Conservation (phyloP, 2,797 vertebrate genomes). For the Cryptoblepharus egeriae region DNA sequence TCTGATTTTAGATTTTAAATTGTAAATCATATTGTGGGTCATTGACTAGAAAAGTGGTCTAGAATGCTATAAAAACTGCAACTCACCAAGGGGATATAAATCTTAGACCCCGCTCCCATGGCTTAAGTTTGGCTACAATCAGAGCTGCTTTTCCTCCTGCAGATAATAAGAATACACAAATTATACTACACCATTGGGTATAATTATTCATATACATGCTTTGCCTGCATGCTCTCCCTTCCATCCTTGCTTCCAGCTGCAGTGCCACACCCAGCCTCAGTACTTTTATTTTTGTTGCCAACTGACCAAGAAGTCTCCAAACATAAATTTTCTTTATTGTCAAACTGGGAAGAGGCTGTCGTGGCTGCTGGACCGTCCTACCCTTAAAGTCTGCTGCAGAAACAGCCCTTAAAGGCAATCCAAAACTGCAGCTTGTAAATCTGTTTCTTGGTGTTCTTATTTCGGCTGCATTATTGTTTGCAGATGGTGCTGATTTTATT, state of each 20-base stretch:
- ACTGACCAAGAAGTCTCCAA: background rate
- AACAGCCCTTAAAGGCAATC: background rate
- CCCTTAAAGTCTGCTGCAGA: background rate
- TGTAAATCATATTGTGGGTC: too few species aligned
- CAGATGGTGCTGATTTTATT: rapidly evolving
- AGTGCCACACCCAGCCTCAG: background rate
- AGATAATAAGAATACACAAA: too few species aligned
- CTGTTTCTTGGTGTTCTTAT: background rate
- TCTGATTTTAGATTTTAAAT: too few species aligned
- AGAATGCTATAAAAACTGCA: too few species aligned
- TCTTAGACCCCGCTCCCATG: background rate
- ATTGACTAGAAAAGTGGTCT: too few species aligned
- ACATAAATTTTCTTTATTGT: background rate
- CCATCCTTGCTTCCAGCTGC: background rate
- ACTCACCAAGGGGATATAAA: too few species aligned
- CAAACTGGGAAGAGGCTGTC: background rate
- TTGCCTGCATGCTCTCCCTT: too few species aligned
- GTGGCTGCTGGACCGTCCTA: background rate
- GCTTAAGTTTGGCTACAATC: too few species aligned
- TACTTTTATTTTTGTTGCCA: background rate
- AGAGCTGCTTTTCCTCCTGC: background rate
- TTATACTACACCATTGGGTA: too few species aligned
- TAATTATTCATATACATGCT: too few species aligned
- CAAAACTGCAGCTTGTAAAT: background rate
- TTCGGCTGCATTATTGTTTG: background rate